Conservation (phyloP, 1,140 invertebrate genomes). For the Colletes latitarsis region DNA sequence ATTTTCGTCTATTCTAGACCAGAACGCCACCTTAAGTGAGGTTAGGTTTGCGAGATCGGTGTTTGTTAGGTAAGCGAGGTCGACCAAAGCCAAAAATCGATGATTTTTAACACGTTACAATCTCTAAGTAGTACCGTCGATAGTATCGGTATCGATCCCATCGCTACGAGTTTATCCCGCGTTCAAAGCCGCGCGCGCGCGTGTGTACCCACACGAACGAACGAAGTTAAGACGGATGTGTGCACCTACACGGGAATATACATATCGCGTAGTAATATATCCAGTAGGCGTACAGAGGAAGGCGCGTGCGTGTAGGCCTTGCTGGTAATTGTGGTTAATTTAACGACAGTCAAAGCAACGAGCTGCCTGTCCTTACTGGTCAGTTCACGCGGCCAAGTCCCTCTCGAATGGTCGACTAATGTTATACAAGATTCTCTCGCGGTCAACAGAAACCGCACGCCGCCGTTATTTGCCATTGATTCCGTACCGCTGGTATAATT, state of each 20-base stretch:
- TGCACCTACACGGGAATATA: conserved; percentile 20
- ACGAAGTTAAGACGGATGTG: conserved; percentile 38
- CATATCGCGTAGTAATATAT: conserved; percentile 31
- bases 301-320: conserved; percentile 56
- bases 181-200: conserved; percentile 14
- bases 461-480: conserved; percentile 17
- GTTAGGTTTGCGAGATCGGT: too few species aligned
- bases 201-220: conserved; percentile 9
- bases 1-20: too few species aligned
- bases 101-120: too few species aligned
- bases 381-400: conserved; percentile 63
- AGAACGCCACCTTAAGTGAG: too few species aligned
- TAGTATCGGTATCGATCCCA: too few species aligned
- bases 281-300: conserved; percentile 40
- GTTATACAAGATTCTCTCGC: neutral
- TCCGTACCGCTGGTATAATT: neutral
- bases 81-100: too few species aligned
- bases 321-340: conserved; percentile 77
- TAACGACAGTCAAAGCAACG: conserved; percentile 70
- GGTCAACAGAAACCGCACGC: conserved; percentile 15
- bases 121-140: too few species aligned
- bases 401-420: conserved; percentile 25
- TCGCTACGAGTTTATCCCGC: too few species aligned
- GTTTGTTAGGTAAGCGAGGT: too few species aligned
- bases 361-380: conserved; percentile 60